phyloP scores from a whole-genome alignment of 2,797 vertebrate species.

The Cossypha dichroa region DNA sequence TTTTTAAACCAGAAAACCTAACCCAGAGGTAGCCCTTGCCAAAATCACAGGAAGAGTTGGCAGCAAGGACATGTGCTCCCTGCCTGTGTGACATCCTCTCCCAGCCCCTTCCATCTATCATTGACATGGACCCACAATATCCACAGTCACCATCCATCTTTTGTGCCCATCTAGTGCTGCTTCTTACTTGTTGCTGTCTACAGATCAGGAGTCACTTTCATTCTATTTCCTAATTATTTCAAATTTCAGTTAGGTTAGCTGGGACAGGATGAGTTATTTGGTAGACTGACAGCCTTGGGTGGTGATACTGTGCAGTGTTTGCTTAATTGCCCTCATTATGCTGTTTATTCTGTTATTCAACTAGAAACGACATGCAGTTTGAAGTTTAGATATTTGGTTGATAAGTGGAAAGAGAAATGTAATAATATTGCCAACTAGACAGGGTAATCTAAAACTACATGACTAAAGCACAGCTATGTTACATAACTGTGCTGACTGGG shows the following conservation, averaged over 20 bases:
- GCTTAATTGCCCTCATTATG: background rate
- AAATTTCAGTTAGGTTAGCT: background rate
- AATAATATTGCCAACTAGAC: background rate
- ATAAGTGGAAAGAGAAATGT: conserved; percentile 17
- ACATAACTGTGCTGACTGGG: background rate
- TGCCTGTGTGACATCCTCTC: background rate
- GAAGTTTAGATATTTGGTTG: conserved; percentile 24
- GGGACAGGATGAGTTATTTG: background rate
- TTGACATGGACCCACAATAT: background rate
- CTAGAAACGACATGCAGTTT: background rate
- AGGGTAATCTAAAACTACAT: background rate
- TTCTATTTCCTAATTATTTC: background rate
- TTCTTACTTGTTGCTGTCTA: background rate
- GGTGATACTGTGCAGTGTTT: background rate
- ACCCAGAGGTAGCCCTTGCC: background rate
- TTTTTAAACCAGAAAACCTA: background rate
- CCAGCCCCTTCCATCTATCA: background rate
- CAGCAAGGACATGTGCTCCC: background rate
- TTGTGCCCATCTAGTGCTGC: background rate
- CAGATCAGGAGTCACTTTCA: background rate
- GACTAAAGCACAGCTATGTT: background rate
- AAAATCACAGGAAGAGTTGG: background rate
- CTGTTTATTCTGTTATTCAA: conserved; percentile 35
- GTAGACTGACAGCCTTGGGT: background rate
- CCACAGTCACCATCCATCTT: background rate